A percentile compares a stretch with the other conserved stretches of the same genome.
Evolutionary conservation across 2,888 invertebrate genomes (phyloP).

Genomic region (Gari tellinella): DNA sequence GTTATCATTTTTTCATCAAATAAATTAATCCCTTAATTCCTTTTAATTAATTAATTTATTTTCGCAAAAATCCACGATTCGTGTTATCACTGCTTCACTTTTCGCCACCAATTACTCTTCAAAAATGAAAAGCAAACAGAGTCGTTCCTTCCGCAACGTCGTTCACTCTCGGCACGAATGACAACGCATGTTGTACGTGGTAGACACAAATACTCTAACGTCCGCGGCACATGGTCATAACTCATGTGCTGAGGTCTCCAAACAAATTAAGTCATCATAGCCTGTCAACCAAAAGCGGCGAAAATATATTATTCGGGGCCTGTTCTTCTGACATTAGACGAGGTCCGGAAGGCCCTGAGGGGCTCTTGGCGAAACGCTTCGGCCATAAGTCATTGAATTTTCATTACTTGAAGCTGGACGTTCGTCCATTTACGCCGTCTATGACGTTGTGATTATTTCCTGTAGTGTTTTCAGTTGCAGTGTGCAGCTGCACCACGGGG

Average conservation of each 20-base stretch:
- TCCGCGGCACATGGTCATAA: slow-evolving; percentile 43
- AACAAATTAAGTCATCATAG: slow-evolving; percentile 61
- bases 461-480: no score
- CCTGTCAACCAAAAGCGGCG: slow-evolving; percentile 53
- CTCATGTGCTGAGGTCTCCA: slow-evolving; percentile 44
- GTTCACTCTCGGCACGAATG: slow-evolving; percentile 22
- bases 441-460: no score
- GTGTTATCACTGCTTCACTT: not conserved
- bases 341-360: slow-evolving; percentile 20
- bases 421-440: not conserved
- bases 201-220: slow-evolving; percentile 20
- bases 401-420: slow-evolving; percentile 1
- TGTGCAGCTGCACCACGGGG: no score
- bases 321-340: slow-evolving; percentile 16
- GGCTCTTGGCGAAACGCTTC: slow-evolving; percentile 3
- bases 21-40: no score
- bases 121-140: no score
- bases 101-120: not conserved
- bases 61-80: not conserved
- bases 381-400: not conserved
- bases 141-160: not conserved
- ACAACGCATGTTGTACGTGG: slow-evolving; percentile 15
- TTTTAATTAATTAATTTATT: no score
- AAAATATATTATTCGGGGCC: slow-evolving; percentile 44
- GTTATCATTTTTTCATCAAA: slow-evolving; percentile 40